Evolutionary conservation across 2,113 vertebrate species (phyloP).

Genomic region (Pica pica): DNA sequence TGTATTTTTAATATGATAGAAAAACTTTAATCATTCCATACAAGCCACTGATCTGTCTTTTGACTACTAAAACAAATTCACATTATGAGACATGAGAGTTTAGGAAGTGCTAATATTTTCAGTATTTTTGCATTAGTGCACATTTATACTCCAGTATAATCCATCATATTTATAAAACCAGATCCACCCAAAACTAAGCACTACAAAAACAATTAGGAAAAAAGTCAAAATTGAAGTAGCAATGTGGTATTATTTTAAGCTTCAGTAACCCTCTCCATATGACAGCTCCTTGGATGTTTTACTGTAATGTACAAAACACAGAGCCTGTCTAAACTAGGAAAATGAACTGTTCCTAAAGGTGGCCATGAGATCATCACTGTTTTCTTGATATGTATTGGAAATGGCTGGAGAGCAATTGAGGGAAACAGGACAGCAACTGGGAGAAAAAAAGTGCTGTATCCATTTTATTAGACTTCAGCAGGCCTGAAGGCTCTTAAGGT

Average conservation of each 20-base stretch:
- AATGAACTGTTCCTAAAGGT: background rate
- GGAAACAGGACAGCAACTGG: background rate
- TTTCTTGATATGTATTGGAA: fast-evolving
- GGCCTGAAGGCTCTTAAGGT: background rate
- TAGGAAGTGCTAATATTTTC: background rate
- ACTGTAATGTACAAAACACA: background rate
- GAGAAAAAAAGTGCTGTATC: fast-evolving
- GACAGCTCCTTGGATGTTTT: background rate
- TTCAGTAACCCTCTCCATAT: background rate
- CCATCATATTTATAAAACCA: background rate
- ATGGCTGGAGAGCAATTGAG: background rate
- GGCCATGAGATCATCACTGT: background rate
- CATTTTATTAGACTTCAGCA: background rate
- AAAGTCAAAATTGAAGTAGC: background rate
- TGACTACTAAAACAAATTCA: background rate
- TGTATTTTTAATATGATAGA: background rate
- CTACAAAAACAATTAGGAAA: background rate
- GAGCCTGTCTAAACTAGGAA: background rate
- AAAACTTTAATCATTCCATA: background rate
- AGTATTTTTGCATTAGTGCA: background rate
- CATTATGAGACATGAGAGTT: background rate
- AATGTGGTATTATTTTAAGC: background rate
- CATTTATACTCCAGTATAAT: background rate
- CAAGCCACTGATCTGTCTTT: background rate
- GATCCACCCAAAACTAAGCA: background rate